Evolutionary conservation across 30 jellyfish, hydroid and myxozoan genomes (phyloP).

Genomic region (Hydractinia echinata): DNA sequence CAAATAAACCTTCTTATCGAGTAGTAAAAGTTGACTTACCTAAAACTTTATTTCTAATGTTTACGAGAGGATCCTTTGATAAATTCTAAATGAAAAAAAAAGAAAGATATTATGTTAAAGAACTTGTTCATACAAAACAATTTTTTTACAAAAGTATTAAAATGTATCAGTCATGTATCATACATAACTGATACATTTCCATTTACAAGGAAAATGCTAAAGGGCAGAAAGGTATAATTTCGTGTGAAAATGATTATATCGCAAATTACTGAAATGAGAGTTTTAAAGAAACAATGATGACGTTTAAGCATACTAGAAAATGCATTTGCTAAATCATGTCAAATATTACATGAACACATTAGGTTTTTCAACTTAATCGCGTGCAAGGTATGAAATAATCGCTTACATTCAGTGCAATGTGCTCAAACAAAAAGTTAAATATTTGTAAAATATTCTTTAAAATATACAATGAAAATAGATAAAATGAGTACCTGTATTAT

Average conservation of each 20-base stretch:
- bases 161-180: neutral
- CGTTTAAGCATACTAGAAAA: no score
- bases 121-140: neutral
- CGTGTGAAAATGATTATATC: no score
- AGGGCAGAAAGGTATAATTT: no score
- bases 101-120: neutral
- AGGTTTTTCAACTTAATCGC: no score
- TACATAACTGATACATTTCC: neutral
- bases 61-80: constrained; percentile 72
- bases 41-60: constrained; percentile 67
- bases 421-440: neutral
- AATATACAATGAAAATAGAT: neutral
- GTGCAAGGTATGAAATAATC: no score
- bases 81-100: constrained; percentile 37
- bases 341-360: no score
- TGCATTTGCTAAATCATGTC: no score
- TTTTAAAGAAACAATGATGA: no score
- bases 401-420: no score
- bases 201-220: neutral
- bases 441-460: neutral
- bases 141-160: neutral
- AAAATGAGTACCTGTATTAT: constrained; percentile 44
- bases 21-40: constrained; percentile 36
- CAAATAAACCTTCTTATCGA: neutral
- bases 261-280: no score